Conservation (phyloP, 1,140 invertebrate species). For the Ditylenchus dipsaci region DNA sequence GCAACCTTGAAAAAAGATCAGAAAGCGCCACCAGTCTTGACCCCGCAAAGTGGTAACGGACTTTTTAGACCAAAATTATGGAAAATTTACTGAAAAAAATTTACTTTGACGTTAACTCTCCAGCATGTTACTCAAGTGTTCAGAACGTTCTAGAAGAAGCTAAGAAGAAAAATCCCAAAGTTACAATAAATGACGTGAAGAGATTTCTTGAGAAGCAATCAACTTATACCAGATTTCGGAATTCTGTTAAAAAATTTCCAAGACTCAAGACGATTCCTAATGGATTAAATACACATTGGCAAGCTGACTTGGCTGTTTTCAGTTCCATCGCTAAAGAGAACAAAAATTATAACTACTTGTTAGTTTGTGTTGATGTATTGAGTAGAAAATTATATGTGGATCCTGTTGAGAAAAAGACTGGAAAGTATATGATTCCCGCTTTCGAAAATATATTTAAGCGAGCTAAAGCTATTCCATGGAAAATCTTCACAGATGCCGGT, state of each 20-base stretch:
- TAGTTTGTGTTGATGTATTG: slow-evolving; percentile 35
- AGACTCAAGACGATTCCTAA: slow-evolving; percentile 15
- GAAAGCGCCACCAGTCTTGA: too few relatives aligned
- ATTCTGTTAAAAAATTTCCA: background rate
- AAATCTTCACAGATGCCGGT: slow-evolving; percentile 30
- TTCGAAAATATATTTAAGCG: slow-evolving; percentile 21
- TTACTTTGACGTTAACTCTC: slow-evolving; percentile 17
- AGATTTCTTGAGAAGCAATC: slow-evolving; percentile 17
- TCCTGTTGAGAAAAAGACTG: slow-evolving; percentile 26
- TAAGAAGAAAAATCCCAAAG: slow-evolving; percentile 6
- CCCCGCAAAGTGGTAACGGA: too few relatives aligned
- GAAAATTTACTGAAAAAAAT: background rate
- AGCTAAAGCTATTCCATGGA: slow-evolving; percentile 13
- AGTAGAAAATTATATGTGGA: slow-evolving; percentile 31
- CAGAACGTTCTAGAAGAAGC: slow-evolving; percentile 12
- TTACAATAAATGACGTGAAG: slow-evolving; percentile 12
- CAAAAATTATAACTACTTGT: slow-evolving; percentile 22
- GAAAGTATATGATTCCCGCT: slow-evolving; percentile 17
- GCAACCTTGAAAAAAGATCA: too few relatives aligned
- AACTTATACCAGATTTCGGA: slow-evolving; percentile 34
- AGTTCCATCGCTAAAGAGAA: slow-evolving; percentile 13
- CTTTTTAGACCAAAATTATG: too few relatives aligned
- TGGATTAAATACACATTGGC: slow-evolving; percentile 35
- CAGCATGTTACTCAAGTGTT: slow-evolving; percentile 11
- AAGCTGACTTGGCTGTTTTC: slow-evolving; percentile 30